A percentile compares a stretch with the other conserved stretches of the same genome.
Evolutionary conservation across 2,888 invertebrate species (phyloP).

Genomic region (Netelia melanura): DNA sequence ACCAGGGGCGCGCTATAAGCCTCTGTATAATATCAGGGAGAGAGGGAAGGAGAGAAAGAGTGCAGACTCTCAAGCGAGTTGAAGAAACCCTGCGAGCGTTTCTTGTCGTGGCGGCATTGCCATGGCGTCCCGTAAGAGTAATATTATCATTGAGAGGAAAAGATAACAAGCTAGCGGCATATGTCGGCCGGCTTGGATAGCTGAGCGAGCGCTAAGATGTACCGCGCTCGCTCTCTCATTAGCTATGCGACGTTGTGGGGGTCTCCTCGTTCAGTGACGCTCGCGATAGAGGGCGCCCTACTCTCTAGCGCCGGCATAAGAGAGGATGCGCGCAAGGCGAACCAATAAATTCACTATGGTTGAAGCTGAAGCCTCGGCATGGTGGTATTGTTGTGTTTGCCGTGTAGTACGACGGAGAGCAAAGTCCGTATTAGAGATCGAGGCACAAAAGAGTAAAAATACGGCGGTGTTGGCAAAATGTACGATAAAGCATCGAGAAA

Average conservation of each 20-base stretch:
- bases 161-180: constrained; percentile 79
- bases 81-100: constrained; percentile 70
- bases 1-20: neutral
- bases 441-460: neutral
- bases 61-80: constrained; percentile 57
- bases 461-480: neutral
- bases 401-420: neutral
- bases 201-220: constrained; percentile 19
- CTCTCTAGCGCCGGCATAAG: neutral
- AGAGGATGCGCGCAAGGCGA: constrained; percentile 16
- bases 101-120: neutral
- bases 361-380: neutral
- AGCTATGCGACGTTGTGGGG: constrained; percentile 21
- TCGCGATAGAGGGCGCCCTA: constrained; percentile 21
- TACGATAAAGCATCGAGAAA: neutral
- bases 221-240: neutral
- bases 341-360: constrained; percentile 24
- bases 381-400: constrained; percentile 17
- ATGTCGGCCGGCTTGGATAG: constrained; percentile 72
- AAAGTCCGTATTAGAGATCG: constrained; percentile 5
- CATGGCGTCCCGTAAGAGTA: constrained; percentile 73
- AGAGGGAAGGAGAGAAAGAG: constrained; percentile 26
- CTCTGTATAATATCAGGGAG: neutral
- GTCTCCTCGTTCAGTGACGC: constrained; percentile 24
- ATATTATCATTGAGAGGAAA: constrained; percentile 81